A percentile compares a stretch with the other conserved stretches of the same genome.
These are phyloP conservation scores for Tiaroga cobitis DNA, from an alignment of 2,797 vertebrate species.

Conservation along the genomic window DNA sequence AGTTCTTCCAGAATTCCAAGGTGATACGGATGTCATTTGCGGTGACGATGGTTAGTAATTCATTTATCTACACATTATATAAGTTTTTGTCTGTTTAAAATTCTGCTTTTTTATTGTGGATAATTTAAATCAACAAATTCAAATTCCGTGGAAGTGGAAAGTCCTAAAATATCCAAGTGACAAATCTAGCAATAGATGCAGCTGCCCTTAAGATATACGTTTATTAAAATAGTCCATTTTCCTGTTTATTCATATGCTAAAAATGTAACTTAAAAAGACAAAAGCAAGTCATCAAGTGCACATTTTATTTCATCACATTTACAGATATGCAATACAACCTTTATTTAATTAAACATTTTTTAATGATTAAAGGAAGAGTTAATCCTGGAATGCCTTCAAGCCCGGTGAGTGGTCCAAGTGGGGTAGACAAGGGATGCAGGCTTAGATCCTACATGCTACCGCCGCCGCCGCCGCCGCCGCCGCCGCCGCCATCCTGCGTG, in stretches of 20 bases:
- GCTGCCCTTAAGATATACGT: not conserved
- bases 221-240: no score
- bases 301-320: not conserved
- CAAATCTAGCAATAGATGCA: constrained; percentile 8
- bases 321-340: not conserved
- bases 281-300: no score
- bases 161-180: constrained; percentile 5
- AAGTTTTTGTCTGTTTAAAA: no score
- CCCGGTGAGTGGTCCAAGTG: not conserved
- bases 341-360: not conserved
- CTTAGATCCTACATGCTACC: not conserved
- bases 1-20: not conserved
- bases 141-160: not conserved
- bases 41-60: not conserved
- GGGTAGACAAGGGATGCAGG: not conserved
- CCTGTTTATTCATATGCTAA: no score
- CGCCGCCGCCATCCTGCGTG: no score
- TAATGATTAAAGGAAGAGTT: not conserved
- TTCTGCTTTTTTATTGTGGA: no score
- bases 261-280: no score
- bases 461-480: no score
- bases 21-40: not conserved
- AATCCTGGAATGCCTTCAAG: not conserved
- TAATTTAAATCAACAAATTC: no score
- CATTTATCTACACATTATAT: no score